Percentiles rank a stretch among this genome's conserved stretches.
Conservation (phyloP, 2,888 invertebrate species). For the Tetrapedia diversipes region DNA sequence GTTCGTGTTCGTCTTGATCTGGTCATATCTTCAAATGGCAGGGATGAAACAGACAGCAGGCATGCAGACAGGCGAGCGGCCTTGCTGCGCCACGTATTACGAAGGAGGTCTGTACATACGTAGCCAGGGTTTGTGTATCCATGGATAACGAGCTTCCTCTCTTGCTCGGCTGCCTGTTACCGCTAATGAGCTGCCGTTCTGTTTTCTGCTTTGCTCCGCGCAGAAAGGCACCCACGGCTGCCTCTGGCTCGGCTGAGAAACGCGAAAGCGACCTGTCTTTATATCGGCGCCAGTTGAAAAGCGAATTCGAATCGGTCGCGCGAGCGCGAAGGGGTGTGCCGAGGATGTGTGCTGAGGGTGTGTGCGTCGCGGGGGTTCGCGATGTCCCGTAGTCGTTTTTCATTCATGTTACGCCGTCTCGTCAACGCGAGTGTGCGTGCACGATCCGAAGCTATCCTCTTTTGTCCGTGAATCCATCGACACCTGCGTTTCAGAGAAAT, state of each 20-base stretch:
- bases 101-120: slow-evolving; percentile 66
- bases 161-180: slow-evolving; percentile 78
- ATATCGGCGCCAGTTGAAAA: slow-evolving; percentile 70
- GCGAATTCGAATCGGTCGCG: slow-evolving; percentile 54
- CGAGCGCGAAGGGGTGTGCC: too few relatives aligned
- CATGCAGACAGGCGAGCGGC: slow-evolving; percentile 25
- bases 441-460: neutral
- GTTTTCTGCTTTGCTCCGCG: slow-evolving; percentile 72
- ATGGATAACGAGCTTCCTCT: slow-evolving; percentile 80
- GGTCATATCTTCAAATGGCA: too few relatives aligned
- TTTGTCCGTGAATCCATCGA: slow-evolving; percentile 14
- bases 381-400: neutral
- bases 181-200: slow-evolving; percentile 80
- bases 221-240: slow-evolving; percentile 57
- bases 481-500: slow-evolving; percentile 8
- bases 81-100: slow-evolving; percentile 60
- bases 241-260: slow-evolving; percentile 41
- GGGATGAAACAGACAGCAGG: slow-evolving; percentile 34
- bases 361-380: too few relatives aligned
- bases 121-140: slow-evolving; percentile 74
- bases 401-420: slow-evolving; percentile 3
- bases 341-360: too few relatives aligned
- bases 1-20: too few relatives aligned
- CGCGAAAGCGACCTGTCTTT: slow-evolving; percentile 68
- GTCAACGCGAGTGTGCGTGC: slow-evolving; percentile 24